phyloP scores from a whole-genome alignment of 2,888 invertebrate species.

The Stenichneumon culpator region DNA sequence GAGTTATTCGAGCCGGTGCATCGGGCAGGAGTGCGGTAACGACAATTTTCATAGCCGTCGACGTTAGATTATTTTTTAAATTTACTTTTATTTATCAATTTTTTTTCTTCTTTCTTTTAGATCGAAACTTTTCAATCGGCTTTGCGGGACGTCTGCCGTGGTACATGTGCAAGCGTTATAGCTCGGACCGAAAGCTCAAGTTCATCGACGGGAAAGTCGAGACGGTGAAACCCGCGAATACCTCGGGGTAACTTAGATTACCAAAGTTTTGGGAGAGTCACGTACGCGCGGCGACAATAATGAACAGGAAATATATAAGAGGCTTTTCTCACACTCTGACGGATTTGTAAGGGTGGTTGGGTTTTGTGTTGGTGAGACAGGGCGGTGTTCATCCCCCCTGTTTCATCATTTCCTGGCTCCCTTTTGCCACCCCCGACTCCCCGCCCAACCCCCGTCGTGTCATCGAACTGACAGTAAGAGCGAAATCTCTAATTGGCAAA shows the following conservation, averaged over 20 bases:
- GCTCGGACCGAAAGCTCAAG: slow-evolving; percentile 22
- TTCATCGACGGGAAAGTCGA: slow-evolving; percentile 46
- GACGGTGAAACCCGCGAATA: slow-evolving; percentile 45
- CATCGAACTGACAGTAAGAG: slow-evolving; percentile 39
- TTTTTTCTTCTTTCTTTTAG: slow-evolving; percentile 1
- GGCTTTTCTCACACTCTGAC: slow-evolving; percentile 16
- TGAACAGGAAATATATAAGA: slow-evolving; percentile 54
- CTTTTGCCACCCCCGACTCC: not conserved
- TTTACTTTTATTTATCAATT: not conserved
- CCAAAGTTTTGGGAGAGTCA: slow-evolving; percentile 59
- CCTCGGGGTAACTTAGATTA: slow-evolving; percentile 62
- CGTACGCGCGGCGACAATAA: slow-evolving; percentile 59
- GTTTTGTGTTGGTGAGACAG: not conserved
- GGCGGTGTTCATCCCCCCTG: not conserved
- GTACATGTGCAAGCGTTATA: not conserved
- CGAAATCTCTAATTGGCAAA: slow-evolving; percentile 78
- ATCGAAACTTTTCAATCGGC: slow-evolving; percentile 10
- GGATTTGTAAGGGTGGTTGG: slow-evolving; percentile 14
- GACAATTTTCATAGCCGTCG: slow-evolving; percentile 20
- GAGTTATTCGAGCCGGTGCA: slow-evolving; percentile 27
- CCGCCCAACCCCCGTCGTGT: slow-evolving; percentile 23
- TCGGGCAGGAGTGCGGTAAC: slow-evolving; percentile 13
- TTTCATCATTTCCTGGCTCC: slow-evolving; percentile 21
- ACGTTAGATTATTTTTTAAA: not conserved
- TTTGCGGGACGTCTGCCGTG: not conserved